Conservation (phyloP, 1,140 invertebrate genomes). For the Metaphire vulgaris region DNA sequence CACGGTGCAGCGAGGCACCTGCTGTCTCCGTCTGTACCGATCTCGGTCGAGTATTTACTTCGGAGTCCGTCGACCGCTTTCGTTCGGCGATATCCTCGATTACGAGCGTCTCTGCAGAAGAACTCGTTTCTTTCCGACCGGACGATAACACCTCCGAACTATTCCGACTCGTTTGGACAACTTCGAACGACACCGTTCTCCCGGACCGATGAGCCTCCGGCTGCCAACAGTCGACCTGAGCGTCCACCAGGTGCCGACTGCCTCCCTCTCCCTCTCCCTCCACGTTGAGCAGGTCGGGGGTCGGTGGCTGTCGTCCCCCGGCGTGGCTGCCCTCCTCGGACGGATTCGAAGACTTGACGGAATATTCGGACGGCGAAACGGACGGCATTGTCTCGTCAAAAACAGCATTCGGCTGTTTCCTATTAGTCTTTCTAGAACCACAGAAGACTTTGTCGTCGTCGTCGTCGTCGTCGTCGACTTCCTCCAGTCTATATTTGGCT, state of each 20-base stretch:
- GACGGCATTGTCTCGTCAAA: neutral
- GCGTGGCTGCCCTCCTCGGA: neutral
- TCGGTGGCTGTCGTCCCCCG: neutral
- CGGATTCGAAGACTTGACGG: neutral
- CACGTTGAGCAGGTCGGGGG: neutral
- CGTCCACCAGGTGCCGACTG: no score
- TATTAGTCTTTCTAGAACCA: neutral
- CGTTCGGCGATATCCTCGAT: neutral
- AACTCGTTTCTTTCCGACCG: neutral
- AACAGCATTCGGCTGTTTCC: neutral
- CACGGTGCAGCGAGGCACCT: no score
- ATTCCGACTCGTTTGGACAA: neutral
- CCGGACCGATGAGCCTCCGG: neutral
- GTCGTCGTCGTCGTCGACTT: neutral
- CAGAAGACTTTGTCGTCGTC: neutral
- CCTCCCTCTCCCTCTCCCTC: neutral
- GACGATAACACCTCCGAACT: no score
- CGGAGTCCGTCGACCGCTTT: no score
- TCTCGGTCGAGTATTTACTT: no score
- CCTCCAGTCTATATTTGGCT: neutral
- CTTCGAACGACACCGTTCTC: neutral
- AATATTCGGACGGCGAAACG: neutral
- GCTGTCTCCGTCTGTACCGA: no score
- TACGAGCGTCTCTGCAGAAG: neutral
- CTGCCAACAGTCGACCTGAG: neutral